Conservation (phyloP, 2,888 invertebrate genomes). For the Ophioninae sp. region DNA sequence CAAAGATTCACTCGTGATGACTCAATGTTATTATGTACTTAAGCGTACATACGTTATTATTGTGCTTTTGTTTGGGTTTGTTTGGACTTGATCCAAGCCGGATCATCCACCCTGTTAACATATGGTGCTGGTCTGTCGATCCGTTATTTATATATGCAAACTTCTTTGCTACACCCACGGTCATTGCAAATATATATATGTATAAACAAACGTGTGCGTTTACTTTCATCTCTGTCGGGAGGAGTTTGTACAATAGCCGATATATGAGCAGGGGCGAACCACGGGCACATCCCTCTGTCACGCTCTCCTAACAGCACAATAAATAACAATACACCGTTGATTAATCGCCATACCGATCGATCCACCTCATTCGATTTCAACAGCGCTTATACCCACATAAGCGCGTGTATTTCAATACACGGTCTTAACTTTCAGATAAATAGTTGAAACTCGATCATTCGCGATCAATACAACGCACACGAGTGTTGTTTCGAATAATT, state of each 20-base stretch:
- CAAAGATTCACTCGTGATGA: slow-evolving; percentile 25
- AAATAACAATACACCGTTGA: slow-evolving; percentile 61
- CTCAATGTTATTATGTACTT: neutral
- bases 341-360: slow-evolving; percentile 60
- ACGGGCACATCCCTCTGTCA: slow-evolving; percentile 59
- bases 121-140: slow-evolving; percentile 64
- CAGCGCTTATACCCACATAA: slow-evolving; percentile 18
- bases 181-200: slow-evolving; percentile 37
- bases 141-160: slow-evolving; percentile 64
- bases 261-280: slow-evolving; percentile 48
- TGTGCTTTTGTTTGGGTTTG: slow-evolving; percentile 1
- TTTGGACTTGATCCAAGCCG: slow-evolving; percentile 45
- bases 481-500: slow-evolving; percentile 50
- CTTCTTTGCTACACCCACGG: slow-evolving; percentile 58
- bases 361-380: slow-evolving; percentile 54
- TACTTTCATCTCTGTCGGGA: slow-evolving; percentile 51
- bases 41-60: slow-evolving; percentile 18
- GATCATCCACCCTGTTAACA: slow-evolving; percentile 65
- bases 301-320: slow-evolving; percentile 55
- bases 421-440: slow-evolving; percentile 49
- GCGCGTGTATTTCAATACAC: slow-evolving; percentile 19
- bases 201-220: neutral
- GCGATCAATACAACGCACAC: slow-evolving; percentile 35
- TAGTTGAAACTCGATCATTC: slow-evolving; percentile 58
- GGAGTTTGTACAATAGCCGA: slow-evolving; percentile 56